Evolutionary conservation across 30 jellyfish, hydroid and myxozoan genomes (phyloP).

Genomic region (Chironex yamaguchii): DNA sequence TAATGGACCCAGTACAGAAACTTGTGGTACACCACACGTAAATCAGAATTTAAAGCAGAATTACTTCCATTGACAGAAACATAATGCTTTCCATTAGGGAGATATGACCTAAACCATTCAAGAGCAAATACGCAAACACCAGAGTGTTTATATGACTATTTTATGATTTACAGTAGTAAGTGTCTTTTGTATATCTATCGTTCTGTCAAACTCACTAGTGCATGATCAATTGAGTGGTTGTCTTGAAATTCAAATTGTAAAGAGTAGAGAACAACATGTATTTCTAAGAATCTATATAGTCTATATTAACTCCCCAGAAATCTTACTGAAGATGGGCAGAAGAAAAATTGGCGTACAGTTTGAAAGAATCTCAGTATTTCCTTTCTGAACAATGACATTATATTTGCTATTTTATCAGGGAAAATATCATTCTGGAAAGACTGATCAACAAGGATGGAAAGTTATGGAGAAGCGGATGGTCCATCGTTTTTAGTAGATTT

Average conservation of each 20-base stretch:
- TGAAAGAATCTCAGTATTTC: constrained; percentile 32
- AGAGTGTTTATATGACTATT: constrained; percentile 33
- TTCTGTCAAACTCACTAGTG: constrained; percentile 59
- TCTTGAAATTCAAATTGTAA: constrained; percentile 55
- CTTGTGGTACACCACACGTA: constrained; percentile 68
- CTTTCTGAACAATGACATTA: constrained; percentile 52
- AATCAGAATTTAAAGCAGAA: constrained; percentile 11
- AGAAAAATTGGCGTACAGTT: constrained; percentile 47
- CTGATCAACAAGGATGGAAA: constrained; percentile 35
- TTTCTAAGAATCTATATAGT: constrained; percentile 28
- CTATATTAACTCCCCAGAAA: constrained; percentile 54
- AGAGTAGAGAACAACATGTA: constrained; percentile 19
- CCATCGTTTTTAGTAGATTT: constrained; percentile 32
- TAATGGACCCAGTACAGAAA: constrained; percentile 64
- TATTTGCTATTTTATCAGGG: constrained; percentile 34
- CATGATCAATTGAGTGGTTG: constrained; percentile 34
- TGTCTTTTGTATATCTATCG: constrained; percentile 39
- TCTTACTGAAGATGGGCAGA: constrained; percentile 43
- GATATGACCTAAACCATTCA: constrained; percentile 45
- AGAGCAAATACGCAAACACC: constrained; percentile 63
- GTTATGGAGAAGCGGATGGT: constrained; percentile 22
- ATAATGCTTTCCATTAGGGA: constrained; percentile 4
- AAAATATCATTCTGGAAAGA: constrained; percentile 22
- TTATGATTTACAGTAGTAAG: constrained; percentile 33
- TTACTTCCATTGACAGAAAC: constrained; percentile 47